A percentile compares a stretch with the other conserved stretches of the same genome.
phyloP scores from a whole-genome alignment of 2,113 vertebrate species.

The Periophthalmus modestus region DNA sequence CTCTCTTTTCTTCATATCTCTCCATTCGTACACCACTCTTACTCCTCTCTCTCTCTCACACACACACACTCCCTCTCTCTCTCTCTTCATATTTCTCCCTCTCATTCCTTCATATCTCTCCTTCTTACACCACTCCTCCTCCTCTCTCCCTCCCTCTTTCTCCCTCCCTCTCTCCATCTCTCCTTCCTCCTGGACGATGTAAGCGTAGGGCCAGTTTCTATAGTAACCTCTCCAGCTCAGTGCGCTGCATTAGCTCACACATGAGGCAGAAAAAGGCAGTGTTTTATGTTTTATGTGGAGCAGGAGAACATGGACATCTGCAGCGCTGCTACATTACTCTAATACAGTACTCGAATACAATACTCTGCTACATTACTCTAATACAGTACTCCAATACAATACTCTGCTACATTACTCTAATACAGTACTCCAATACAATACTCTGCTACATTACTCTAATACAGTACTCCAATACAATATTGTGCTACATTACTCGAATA shows the following conservation, averaged over 20 bases:
- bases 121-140: not conserved
- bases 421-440: no score
- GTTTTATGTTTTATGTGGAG: slow-evolving; percentile 53
- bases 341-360: not conserved
- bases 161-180: not conserved
- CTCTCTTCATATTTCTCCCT: not conserved
- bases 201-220: slow-evolving; percentile 69
- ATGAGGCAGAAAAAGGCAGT: slow-evolving; percentile 59
- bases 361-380: not conserved
- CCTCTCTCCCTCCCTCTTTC: not conserved
- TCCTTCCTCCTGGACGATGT: slow-evolving; percentile 21
- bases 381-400: slow-evolving; percentile 17
- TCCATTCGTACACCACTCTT: not conserved
- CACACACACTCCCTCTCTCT: not conserved
- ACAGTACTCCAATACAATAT: no score
- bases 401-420: no score
- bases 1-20: not conserved
- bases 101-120: not conserved
- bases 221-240: slow-evolving; percentile 73
- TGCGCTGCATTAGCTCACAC: slow-evolving; percentile 66
- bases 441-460: no score
- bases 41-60: no score
- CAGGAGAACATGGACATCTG: slow-evolving; percentile 59
- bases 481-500: no score
- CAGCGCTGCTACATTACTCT: slow-evolving; percentile 19